phyloP scores from a whole-genome alignment of 2,113 vertebrate genomes.

The Rutilus rutilus region DNA sequence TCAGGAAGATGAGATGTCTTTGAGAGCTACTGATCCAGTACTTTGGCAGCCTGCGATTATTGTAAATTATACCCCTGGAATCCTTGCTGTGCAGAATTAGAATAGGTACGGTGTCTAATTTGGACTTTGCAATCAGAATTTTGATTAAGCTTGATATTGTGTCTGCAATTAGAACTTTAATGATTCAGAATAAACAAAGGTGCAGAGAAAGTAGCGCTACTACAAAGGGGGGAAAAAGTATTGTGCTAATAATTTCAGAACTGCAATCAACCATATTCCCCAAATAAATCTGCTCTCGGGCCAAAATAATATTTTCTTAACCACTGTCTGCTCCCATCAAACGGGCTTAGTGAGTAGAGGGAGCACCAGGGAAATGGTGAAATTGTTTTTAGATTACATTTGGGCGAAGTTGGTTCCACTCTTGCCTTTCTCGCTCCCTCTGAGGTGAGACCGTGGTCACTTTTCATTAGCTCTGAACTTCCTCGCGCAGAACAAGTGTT shows the following conservation, averaged over 20 bases:
- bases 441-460: slow-evolving; percentile 51
- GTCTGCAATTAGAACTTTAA: slow-evolving; percentile 52
- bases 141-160: slow-evolving; percentile 59
- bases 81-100: slow-evolving; percentile 54
- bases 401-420: slow-evolving; percentile 46
- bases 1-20: slow-evolving; percentile 47
- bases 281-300: slow-evolving; percentile 3
- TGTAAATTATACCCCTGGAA: slow-evolving; percentile 59
- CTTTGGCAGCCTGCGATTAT: slow-evolving; percentile 55
- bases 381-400: slow-evolving; percentile 58
- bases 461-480: slow-evolving; percentile 55
- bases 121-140: slow-evolving; percentile 57
- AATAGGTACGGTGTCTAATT: slow-evolving; percentile 59
- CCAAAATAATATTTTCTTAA: slow-evolving; percentile 46
- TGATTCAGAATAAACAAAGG: slow-evolving; percentile 39
- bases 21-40: slow-evolving; percentile 46
- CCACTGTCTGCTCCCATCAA: slow-evolving; percentile 41
- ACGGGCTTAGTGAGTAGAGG: slow-evolving; percentile 1
- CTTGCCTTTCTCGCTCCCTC: slow-evolving; percentile 26
- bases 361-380: slow-evolving; percentile 29
- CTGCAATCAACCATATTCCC: slow-evolving; percentile 39
- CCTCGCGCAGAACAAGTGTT: slow-evolving; percentile 42
- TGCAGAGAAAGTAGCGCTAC: neutral
- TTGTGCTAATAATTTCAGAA: neutral
- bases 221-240: neutral